A percentile compares a stretch with the other conserved stretches of the same genome.
These are phyloP conservation scores for Ctena decussata DNA, from an alignment of 2,888 invertebrate genomes.

Conservation along the genomic window DNA sequence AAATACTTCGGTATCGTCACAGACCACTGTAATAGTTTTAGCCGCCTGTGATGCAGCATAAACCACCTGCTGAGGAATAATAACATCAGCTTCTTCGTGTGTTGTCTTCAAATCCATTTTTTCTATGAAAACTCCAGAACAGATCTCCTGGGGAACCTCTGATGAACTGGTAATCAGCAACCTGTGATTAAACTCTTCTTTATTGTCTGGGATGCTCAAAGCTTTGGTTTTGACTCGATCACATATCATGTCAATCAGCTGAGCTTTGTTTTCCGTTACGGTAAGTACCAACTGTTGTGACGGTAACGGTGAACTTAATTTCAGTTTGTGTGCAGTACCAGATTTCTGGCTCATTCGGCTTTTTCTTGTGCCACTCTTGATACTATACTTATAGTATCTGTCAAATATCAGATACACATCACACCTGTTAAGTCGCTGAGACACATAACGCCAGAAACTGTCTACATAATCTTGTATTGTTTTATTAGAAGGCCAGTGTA, in stretches of 20 bases:
- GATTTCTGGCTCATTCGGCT: conserved; percentile 11
- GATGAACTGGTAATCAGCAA: background rate
- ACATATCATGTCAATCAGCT: conserved; percentile 61
- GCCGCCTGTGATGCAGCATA: background rate
- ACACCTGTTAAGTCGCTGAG: background rate
- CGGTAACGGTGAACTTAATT: conserved; percentile 41
- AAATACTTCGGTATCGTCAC: conserved; percentile 50
- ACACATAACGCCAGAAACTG: conserved; percentile 18
- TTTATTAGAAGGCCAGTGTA: conserved; percentile 50
- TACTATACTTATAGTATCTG: conserved; percentile 45
- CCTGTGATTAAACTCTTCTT: background rate
- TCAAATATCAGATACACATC: conserved; percentile 48
- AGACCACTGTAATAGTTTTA: conserved; percentile 13
- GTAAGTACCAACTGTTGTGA: conserved; percentile 47
- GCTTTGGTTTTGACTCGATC: background rate
- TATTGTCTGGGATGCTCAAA: background rate
- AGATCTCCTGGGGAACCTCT: background rate
- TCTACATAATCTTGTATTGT: conserved; percentile 48
- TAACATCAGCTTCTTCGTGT: conserved; percentile 63
- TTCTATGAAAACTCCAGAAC: background rate
- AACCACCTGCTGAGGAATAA: conserved; percentile 48
- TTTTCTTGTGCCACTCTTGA: conserved; percentile 43
- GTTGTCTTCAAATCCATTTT: conserved; percentile 47
- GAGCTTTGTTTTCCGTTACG: conserved; percentile 53
- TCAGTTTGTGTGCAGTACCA: conserved; percentile 21